A percentile compares a stretch with the other conserved stretches of the same genome.
Evolutionary conservation across 2,797 vertebrate species (phyloP).

Genomic region (Characodon lateralis): DNA sequence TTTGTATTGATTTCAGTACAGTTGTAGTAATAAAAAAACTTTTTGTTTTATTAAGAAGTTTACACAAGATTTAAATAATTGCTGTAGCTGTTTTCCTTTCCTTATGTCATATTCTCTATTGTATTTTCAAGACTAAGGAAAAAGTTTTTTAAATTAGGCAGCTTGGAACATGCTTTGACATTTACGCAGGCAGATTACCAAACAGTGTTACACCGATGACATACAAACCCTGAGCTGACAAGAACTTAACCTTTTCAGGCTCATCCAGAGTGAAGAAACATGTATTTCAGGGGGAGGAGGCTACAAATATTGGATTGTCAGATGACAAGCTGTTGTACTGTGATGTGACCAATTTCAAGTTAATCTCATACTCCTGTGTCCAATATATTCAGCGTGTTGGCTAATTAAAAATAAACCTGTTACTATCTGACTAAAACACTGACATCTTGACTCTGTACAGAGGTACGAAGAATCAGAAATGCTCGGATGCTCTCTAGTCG

Average conservation of each 20-base stretch:
- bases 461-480: too few species aligned
- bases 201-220: too few species aligned
- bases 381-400: too few species aligned
- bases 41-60: not conserved
- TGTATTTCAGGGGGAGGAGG: not conserved
- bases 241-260: too few species aligned
- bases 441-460: too few species aligned
- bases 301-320: not conserved
- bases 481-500: not conserved
- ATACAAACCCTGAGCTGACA: too few species aligned
- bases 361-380: too few species aligned
- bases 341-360: too few species aligned
- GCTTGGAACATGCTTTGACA: not conserved
- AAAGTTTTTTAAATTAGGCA: too few species aligned
- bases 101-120: not conserved
- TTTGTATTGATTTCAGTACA: not conserved
- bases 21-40: not conserved
- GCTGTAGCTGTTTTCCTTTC: not conserved
- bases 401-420: too few species aligned
- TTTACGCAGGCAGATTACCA: not conserved
- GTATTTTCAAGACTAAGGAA: not conserved
- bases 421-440: too few species aligned
- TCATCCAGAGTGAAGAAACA: too few species aligned
- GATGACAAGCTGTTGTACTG: not conserved
- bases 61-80: not conserved